Evolutionary conservation across 1,140 invertebrate genomes (phyloP).

Genomic region (Melipona quadrifasciata): DNA sequence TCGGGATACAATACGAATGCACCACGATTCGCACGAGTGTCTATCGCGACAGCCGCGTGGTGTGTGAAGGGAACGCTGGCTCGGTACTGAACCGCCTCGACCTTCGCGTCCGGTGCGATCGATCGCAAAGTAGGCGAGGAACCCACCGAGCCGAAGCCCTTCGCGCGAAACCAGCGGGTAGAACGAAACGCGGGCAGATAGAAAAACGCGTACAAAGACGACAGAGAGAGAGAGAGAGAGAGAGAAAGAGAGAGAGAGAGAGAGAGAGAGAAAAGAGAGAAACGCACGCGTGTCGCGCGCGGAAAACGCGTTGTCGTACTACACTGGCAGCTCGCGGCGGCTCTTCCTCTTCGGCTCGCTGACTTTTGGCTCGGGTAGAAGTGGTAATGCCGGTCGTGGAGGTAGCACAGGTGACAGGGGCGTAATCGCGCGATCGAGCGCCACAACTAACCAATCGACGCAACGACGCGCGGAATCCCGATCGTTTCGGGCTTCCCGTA

Average conservation of each 20-base stretch:
- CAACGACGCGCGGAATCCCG: background rate
- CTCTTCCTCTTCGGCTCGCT: conserved; percentile 42
- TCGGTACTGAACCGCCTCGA: conserved; percentile 40
- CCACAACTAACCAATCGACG: conserved; percentile 9
- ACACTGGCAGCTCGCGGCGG: conserved; percentile 40
- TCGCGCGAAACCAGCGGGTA: conserved; percentile 4
- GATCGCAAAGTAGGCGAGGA: conserved; percentile 33
- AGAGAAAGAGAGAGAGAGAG: background rate
- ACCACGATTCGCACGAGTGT: background rate
- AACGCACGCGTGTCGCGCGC: conserved; percentile 39
- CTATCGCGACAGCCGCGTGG: background rate
- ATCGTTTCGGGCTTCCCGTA: background rate
- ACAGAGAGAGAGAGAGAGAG: no score
- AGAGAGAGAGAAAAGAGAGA: background rate
- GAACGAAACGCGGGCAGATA: conserved; percentile 18
- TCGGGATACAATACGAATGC: background rate
- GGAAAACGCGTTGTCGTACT: conserved; percentile 58
- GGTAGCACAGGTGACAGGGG: conserved; percentile 52
- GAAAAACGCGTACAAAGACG: background rate
- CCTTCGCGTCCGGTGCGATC: conserved; percentile 42
- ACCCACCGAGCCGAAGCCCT: conserved; percentile 22
- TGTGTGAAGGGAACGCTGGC: background rate
- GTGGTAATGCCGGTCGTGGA: conserved; percentile 52
- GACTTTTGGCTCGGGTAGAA: conserved; percentile 53
- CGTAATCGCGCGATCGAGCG: conserved; percentile 32